Base-by-base conservation (phyloP, 2,888 invertebrate genomes). In the Carabus problematicus region DNA sequence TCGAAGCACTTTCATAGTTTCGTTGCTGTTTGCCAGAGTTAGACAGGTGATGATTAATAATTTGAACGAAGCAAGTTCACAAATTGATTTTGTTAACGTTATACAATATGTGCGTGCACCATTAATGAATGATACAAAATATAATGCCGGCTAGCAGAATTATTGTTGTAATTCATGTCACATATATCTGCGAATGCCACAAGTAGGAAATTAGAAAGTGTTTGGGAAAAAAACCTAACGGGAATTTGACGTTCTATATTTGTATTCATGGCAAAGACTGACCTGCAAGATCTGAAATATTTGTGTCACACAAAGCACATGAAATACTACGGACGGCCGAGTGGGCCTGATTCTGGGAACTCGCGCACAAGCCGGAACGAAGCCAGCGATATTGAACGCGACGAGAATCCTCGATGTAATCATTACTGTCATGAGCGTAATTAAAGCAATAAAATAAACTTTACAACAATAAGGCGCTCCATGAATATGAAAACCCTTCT, bases 361-460 rank as follows among this genome's bases (percentile, higher is more conserved):
- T 6, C 42, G 19, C 47, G 29, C 18, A 49, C 47, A 61, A 61
- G 61, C 61, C 29, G 29, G 29, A 29, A 29, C 29, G 29, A 29
- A 47, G 47, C 47, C 12, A 45, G 45, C 9, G 61, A 61, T 45
- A 45, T 45, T 41, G 45, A 19, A 62, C 61, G 61, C 29, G 1
- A 12, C 41, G 8, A 6, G 62, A 63, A 63, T 63, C 49, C 41
- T 63, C 52, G 52, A 63, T 63, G 3, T 29, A 29, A 16, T 49
- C 62, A 63, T 63, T 49, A 63, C 49, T 63, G 62, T 63, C 52
- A 40, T 42, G 52, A 52, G 52, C 41, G 62, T 63, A 63, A 63
- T 63, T 63, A 63, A 47, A 63, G 41, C 62, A 52, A 52, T 52
- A 49, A 63, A 63, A 63, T 63, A 63, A 63, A 63, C 52, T 63